Conservation (phyloP, 2,888 invertebrate species). For the Diarsia rubi region DNA sequence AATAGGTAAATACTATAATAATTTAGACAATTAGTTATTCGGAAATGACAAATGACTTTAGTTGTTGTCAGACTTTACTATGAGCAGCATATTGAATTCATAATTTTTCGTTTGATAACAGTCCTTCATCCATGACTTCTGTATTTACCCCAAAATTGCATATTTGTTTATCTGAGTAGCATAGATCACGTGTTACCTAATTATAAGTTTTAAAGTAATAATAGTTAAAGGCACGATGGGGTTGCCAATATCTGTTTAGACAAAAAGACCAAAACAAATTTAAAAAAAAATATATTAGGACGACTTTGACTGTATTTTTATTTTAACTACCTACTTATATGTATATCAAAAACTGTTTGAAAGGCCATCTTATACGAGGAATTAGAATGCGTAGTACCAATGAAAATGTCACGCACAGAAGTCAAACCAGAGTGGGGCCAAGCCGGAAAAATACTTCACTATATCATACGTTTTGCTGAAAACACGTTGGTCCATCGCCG, state of each 20-base stretch:
- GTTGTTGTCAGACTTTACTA: not conserved
- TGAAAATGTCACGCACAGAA: not conserved
- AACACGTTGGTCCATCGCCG: constrained; percentile 24
- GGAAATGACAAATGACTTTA: not conserved
- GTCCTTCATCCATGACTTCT: too few species aligned
- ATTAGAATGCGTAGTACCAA: too few species aligned
- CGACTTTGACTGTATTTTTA: not conserved
- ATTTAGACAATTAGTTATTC: not conserved
- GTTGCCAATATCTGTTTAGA: too few species aligned
- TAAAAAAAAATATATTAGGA: too few species aligned
- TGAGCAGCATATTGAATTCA: too few species aligned
- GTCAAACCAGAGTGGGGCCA: not conserved
- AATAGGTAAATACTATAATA: not conserved
- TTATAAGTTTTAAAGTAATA: too few species aligned
- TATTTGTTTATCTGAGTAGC: too few species aligned
- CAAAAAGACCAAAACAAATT: too few species aligned
- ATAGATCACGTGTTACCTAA: too few species aligned
- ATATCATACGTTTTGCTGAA: constrained; percentile 14
- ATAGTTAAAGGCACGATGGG: too few species aligned
- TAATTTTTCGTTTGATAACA: too few species aligned
- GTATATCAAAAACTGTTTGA: not conserved
- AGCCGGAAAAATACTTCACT: not conserved
- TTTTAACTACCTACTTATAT: not conserved
- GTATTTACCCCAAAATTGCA: too few species aligned
- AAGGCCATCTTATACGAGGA: not conserved